These are phyloP conservation scores for Leptobrachium ailaonicum DNA, from an alignment of 2,113 vertebrate species.

Conservation along the genomic window DNA sequence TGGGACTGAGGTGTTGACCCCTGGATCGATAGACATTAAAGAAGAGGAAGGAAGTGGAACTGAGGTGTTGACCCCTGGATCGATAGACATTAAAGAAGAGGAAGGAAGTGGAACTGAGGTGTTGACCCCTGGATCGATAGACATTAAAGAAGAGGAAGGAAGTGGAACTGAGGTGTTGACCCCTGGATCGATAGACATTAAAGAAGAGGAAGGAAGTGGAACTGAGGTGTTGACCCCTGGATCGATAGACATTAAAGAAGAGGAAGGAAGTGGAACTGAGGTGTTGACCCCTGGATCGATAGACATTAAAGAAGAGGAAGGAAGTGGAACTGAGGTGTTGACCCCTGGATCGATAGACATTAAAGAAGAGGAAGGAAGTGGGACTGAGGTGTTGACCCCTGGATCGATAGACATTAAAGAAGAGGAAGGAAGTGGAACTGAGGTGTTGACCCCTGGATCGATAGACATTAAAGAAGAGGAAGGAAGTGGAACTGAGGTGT, in stretches of 20 bases:
- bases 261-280: neutral
- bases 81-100: neutral
- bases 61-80: neutral
- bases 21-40: neutral
- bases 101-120: neutral
- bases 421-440: neutral
- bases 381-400: neutral
- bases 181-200: neutral
- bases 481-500: neutral
- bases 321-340: neutral
- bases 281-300: neutral
- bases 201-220: neutral
- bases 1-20: neutral
- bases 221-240: neutral
- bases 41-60: neutral
- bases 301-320: neutral
- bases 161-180: neutral
- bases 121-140: neutral
- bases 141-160: neutral
- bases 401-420: neutral
- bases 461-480: neutral
- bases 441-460: neutral
- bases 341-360: neutral
- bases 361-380: neutral
- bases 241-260: neutral